Percentiles rank a stretch among this genome's conserved stretches.
phyloP scores from a whole-genome alignment of 2,113 vertebrate genomes.

The Vicugna pacos region DNA sequence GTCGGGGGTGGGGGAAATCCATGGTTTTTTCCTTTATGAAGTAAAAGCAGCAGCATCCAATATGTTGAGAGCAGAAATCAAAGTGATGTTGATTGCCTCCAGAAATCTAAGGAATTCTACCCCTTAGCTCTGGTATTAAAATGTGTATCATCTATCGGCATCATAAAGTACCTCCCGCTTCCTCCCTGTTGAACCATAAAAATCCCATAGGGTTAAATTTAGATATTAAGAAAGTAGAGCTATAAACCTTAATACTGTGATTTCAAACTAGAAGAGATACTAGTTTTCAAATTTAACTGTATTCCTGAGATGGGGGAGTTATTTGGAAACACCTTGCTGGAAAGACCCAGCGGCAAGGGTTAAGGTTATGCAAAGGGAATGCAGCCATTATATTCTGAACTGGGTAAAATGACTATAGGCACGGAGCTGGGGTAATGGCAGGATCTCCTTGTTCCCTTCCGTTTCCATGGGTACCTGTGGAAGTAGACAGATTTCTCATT shows the following conservation, averaged over 20 bases:
- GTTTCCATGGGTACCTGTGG: conserved; percentile 70
- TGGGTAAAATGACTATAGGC: background rate
- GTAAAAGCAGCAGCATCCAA: background rate
- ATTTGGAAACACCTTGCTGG: background rate
- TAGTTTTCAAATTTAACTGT: background rate
- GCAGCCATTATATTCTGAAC: conserved; percentile 23
- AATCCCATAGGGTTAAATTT: background rate
- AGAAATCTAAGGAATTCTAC: background rate
- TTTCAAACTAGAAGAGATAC: background rate
- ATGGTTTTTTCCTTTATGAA: background rate
- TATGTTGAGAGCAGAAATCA: background rate
- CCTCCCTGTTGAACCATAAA: background rate
- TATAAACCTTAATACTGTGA: background rate
- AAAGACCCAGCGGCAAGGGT: background rate
- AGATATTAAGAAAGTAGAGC: background rate
- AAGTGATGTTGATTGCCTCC: background rate
- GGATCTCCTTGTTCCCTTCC: conserved; percentile 48
- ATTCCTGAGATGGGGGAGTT: background rate
- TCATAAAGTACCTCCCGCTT: background rate
- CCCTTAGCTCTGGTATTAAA: background rate
- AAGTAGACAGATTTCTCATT: conserved; percentile 15
- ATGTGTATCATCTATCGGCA: background rate
- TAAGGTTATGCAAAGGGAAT: background rate
- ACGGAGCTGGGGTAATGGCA: background rate
- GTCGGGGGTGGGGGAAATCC: background rate